Conservation (phyloP, 2,888 invertebrate genomes). For the Cremastinae sp. region DNA sequence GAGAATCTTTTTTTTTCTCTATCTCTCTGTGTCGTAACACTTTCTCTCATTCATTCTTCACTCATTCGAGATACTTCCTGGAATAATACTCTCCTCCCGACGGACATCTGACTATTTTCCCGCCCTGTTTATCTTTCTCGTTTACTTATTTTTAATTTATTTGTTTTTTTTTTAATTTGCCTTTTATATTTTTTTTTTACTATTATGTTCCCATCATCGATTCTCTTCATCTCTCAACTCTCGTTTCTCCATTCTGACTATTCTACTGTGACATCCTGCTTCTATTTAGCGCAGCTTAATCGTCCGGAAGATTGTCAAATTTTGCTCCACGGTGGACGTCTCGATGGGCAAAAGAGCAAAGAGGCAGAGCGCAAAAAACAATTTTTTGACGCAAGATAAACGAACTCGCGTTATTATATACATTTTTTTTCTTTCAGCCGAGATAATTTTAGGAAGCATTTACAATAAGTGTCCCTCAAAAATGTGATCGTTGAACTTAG, state of each 20-base stretch:
- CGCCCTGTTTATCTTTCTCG: no score
- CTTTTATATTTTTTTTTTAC: constrained; percentile 25
- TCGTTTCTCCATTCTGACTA: constrained; percentile 53
- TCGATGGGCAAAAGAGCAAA: background rate
- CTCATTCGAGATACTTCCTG: constrained; percentile 13
- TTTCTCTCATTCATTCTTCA: constrained; percentile 44
- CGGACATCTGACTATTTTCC: constrained; percentile 4
- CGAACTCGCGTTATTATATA: background rate
- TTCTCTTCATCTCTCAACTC: constrained; percentile 21
- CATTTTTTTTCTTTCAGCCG: constrained; percentile 18
- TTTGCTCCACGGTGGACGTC: constrained; percentile 27
- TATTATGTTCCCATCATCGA: constrained; percentile 27
- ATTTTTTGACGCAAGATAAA: constrained; percentile 13
- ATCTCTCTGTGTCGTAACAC: constrained; percentile 64
- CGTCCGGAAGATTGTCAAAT: constrained; percentile 47
- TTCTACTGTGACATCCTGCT: constrained; percentile 53
- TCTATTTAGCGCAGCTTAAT: constrained; percentile 57
- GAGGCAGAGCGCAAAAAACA: background rate
- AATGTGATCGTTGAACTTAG: no score
- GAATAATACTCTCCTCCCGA: background rate
- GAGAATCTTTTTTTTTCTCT: constrained; percentile 43
- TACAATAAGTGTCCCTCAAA: no score
- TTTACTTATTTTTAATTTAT: background rate
- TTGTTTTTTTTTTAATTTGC: constrained; percentile 5
- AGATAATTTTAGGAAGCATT: no score